Evolutionary conservation across 1,140 invertebrate species (phyloP).

Genomic region (Ips typographus): DNA sequence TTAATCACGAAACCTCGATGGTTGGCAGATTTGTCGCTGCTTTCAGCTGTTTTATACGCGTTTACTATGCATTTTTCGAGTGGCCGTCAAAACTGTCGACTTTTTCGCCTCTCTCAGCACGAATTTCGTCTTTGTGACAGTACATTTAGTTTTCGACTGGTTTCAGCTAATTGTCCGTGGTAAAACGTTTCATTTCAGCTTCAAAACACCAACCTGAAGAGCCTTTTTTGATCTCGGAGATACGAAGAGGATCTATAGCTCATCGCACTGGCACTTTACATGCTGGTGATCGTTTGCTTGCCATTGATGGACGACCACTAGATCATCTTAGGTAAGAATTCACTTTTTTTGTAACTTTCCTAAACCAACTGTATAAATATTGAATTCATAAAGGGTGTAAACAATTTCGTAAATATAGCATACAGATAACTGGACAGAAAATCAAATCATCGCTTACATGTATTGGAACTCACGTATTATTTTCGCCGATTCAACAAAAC

Average conservation of each 20-base stretch:
- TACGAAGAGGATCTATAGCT: constrained; percentile 85
- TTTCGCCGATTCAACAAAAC: too few relatives aligned
- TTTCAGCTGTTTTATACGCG: constrained; percentile 11
- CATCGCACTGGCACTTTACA: constrained; percentile 86
- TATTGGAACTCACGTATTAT: too few relatives aligned
- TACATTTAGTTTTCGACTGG: not conserved
- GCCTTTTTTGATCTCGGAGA: constrained; percentile 77
- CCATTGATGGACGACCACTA: constrained; percentile 82
- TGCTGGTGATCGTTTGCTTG: constrained; percentile 81
- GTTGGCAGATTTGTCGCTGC: constrained; percentile 8
- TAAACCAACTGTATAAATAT: too few relatives aligned
- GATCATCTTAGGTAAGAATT: constrained; percentile 59
- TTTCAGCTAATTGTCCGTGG: not conserved
- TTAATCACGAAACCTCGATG: constrained; percentile 22
- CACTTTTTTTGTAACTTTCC: not conserved
- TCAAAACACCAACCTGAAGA: constrained; percentile 57
- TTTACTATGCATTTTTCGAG: constrained; percentile 13
- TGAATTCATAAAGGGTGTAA: too few relatives aligned
- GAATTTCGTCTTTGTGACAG: not conserved
- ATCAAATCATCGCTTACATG: too few relatives aligned
- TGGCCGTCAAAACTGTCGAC: not conserved
- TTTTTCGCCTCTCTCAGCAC: constrained; percentile 4
- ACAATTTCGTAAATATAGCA: too few relatives aligned
- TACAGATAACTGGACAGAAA: too few relatives aligned
- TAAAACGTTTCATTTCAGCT: constrained; percentile 36